Evolutionary conservation across 2,888 invertebrate genomes (phyloP), one percentile per base, ranked within the genome.

Genomic region (Dysmachus trigonus): DNA sequence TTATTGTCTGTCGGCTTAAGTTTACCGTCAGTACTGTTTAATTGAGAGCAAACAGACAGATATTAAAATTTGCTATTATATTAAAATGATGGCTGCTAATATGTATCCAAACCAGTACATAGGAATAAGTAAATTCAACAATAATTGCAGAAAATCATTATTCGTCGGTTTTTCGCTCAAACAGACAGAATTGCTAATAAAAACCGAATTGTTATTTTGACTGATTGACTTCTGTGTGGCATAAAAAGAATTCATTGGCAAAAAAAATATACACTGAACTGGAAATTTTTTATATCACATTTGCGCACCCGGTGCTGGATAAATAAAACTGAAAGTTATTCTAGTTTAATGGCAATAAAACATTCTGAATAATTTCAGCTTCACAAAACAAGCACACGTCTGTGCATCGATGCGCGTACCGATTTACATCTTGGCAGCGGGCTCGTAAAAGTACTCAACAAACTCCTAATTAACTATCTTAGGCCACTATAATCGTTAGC

Each of bases 381-480:
- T 41, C 10, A 41, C 38, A 41, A 41, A 41, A 47, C 38, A n/a
- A 41, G 30, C 47, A 47, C 77, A 77, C 22, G n/a, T 22, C 8
- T n/a, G 13, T 47, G 15, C 47, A 8, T 3, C 18, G 51, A 77
- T 15, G 76, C 2, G 22, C 22, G 18, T 51, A 47, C 77, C 27
- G 77, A 27, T 77, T 77, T 77, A 77, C 77, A 77, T 77, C 47
- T 47, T 47, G 27, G 41, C 41, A 27, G 47, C 33, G 0, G 18
- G 53, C n/a, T 81, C 81, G 33, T 81, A 81, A 81, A 81, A 62
- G 81, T 62, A 81, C 81, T 81, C 81, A 31, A 51, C 33, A 81
- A 81, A 53, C 51, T 81, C 53, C 81, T 81, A 81, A 81, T 81
- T 81, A 81, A 81, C 81, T 62, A 53, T 62, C 81, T 53, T 62